Conservation (phyloP, 2,113 vertebrate genomes). For the Trogon melanurus region DNA sequence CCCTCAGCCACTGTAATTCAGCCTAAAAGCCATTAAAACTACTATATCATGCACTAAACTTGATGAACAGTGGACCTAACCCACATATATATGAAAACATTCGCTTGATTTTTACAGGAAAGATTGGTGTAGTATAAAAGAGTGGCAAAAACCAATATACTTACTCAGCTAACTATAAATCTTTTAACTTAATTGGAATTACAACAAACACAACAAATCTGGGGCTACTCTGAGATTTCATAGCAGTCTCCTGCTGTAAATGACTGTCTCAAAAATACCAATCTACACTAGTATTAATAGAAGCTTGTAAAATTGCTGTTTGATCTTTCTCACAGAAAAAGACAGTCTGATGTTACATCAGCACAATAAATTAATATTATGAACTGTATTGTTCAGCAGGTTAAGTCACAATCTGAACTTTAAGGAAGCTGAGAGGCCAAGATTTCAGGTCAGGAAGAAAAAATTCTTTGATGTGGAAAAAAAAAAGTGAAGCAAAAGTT, state of each 20-base stretch:
- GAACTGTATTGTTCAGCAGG: not conserved
- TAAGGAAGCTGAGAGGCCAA: not conserved
- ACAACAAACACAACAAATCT: not conserved
- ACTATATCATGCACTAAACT: not conserved
- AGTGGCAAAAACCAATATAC: not conserved
- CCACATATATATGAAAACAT: not conserved
- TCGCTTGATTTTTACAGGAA: not conserved
- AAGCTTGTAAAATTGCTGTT: not conserved
- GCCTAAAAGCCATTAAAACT: not conserved
- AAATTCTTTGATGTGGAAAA: not conserved
- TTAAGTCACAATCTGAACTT: not conserved
- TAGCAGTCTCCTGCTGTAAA: not conserved
- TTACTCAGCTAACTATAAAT: not conserved
- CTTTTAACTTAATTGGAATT: not conserved
- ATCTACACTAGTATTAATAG: not conserved
- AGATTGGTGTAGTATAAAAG: not conserved
- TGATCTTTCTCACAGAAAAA: not conserved
- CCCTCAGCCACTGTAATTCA: not conserved
- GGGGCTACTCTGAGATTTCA: not conserved
- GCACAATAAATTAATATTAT: not conserved
- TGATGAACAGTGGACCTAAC: not conserved
- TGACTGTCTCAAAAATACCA: not conserved
- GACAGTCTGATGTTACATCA: not conserved
- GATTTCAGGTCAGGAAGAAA: not conserved
- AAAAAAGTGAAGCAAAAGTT: not conserved